These are phyloP conservation scores for Patiria miniata DNA, from an alignment of 35 echinoderm and acorn worm genomes.

Conservation along the genomic window DNA sequence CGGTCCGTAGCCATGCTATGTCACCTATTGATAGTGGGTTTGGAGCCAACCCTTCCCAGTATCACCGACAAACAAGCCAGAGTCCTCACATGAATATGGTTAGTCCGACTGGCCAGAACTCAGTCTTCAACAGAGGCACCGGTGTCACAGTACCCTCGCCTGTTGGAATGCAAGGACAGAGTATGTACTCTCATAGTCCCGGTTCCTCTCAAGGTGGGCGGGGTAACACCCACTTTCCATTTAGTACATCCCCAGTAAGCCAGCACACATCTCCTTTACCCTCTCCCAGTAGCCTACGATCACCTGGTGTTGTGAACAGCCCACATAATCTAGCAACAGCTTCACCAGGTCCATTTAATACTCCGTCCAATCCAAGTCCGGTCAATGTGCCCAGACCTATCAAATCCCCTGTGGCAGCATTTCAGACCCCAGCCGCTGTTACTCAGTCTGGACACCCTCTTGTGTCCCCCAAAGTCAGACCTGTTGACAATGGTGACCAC, in stretches of 20 bases:
- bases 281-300: slow-evolving; percentile 71
- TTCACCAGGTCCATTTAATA: slow-evolving; percentile 59
- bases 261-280: slow-evolving; percentile 51
- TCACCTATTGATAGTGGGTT: slow-evolving; percentile 32
- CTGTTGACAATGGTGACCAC: slow-evolving; percentile 41
- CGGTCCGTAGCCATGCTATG: slow-evolving; percentile 33
- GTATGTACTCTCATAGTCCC: slow-evolving; percentile 66
- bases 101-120: slow-evolving; percentile 75
- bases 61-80: slow-evolving; percentile 67
- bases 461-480: slow-evolving; percentile 61
- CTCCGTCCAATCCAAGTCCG: slow-evolving; percentile 26
- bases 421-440: slow-evolving; percentile 19
- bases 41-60: slow-evolving; percentile 30
- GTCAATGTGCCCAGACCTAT: slow-evolving; percentile 36
- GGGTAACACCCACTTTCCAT: slow-evolving; percentile 37
- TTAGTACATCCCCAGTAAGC: slow-evolving; percentile 53
- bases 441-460: slow-evolving; percentile 41
- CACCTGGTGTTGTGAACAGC: slow-evolving; percentile 66
- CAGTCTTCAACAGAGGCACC: slow-evolving; percentile 56
- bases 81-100: slow-evolving; percentile 74
- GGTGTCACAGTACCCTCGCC: slow-evolving; percentile 32
- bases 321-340: slow-evolving; percentile 81
- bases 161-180: slow-evolving; percentile 62
- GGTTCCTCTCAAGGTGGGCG: slow-evolving; percentile 17
- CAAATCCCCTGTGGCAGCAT: slow-evolving; percentile 41